phyloP scores from a whole-genome alignment of 2,797 vertebrate species.

The Carduelis carduelis region DNA sequence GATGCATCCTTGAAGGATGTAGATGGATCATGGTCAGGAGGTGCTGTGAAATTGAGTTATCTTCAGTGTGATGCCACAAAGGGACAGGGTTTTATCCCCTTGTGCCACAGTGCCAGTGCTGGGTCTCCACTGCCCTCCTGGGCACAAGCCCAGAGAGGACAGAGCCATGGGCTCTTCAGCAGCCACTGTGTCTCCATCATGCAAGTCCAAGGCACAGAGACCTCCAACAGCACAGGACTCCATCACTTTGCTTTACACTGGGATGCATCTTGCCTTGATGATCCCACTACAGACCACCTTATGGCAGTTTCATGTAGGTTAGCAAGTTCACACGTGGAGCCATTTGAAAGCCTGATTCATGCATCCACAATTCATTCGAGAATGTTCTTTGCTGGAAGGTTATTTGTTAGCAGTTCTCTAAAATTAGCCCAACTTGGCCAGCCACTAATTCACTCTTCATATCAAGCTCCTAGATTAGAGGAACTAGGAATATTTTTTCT shows the following conservation, averaged over 20 bases:
- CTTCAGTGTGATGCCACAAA: neutral
- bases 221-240: neutral
- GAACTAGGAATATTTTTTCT: neutral
- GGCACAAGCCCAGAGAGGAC: neutral
- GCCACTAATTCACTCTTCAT: neutral
- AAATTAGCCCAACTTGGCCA: neutral
- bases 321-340: fast-evolving
- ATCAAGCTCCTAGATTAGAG: neutral
- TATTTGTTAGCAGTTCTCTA: neutral
- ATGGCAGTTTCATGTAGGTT: neutral
- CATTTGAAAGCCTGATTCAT: neutral
- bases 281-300: neutral
- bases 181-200: neutral
- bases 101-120: too few relatives aligned
- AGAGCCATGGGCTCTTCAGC: neutral
- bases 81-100: neutral
- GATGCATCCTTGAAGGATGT: neutral
- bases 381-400: neutral
- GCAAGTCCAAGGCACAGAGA: neutral
- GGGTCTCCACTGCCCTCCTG: neutral
- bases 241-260: fast-evolving
- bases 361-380: neutral
- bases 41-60: fast-evolving
- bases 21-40: fast-evolving
- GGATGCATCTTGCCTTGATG: neutral